Base-by-base conservation (phyloP, 1,140 invertebrate genomes). In the Drosophila littoralis region DNA sequence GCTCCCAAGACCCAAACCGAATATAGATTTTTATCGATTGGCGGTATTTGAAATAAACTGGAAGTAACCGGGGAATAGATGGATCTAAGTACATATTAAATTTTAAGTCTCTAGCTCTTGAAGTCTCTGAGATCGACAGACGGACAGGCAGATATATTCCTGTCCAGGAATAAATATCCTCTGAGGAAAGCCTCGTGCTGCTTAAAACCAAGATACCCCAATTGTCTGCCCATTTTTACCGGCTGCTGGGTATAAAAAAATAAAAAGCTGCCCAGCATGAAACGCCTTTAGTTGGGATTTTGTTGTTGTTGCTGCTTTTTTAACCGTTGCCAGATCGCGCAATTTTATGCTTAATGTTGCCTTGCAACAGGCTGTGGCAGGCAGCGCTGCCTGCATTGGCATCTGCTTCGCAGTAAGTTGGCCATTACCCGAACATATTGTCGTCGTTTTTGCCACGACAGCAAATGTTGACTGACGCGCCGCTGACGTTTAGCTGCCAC, bases 261-360 rank as follows among this genome's bases (percentile, higher is more conserved):
- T 28, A 71, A 78, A 51, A 66, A 52, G 60, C 13, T 60, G 59
- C 51, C 32, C 66, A 64, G 57, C 46, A 33, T 51, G 58, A 15
- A 63, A 70, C 50, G 58, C 45, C 59, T 54, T 51, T 9, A 66
- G 76, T 67, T 69, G 64, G 58, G 6, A 7, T 43, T 15, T 51
- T 35, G 12, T 51, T 51, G 7, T 51, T 52, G 0, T 54, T 13
- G n/a, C n/a, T 45, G 45, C 12, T 22, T 36, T 13, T 13, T 65
- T 64, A 75, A 71, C 66, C 76, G 67, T 75, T 65, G 61, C 61
- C 15, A 46, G 60, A 28, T 28, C 61, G 68, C 69, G 79, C 77
- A 84, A 74, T 85, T 81, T 85, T 48, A 69, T 79, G 67, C 46
- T 64, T 52, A 69, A 74, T 74, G 70, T 60, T 70, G 51, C 68